Evolutionary conservation across 2,888 invertebrate genomes (phyloP), one percentile per base, ranked within the genome.

Genomic region (Drosophila kuntzei): DNA sequence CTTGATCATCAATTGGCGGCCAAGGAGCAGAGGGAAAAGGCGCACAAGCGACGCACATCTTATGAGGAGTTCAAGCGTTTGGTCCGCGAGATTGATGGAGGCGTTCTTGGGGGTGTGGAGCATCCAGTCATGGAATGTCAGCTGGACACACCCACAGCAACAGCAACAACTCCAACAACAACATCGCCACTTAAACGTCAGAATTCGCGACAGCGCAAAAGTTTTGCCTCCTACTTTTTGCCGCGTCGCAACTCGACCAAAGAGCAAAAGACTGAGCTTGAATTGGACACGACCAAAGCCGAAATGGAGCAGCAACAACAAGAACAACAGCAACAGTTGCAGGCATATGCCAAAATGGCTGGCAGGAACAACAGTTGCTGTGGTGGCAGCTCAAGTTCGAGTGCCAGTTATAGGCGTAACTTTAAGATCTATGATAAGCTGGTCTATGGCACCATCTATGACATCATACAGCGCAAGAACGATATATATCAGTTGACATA

Each of bases 11-110:
- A 91, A 66, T 75, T 90, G 71, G 80, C 87, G 75, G 80, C 88
- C 63, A 85, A 91, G 71, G 91, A 92, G 66, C 89, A 92, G 61
- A 80, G 85, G 44, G 91, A 87, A 71, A 92, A 92, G 69, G 91
- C 91, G 43, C 91, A 91, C 62, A 89, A 90, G 63, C 91, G 92
- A 25, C 90, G 92, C 67, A 93, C 93, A 76, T 93, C 92, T 9
- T 92, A 92, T 69, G 92, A 92, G 73, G 92, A 92, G 80, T 93
- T 92, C 64, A 93, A 93, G 72, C 91, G 90, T 64, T 85, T 92
- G 60, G 91, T 92, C 50, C 89, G 90, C 71, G 92, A 92, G 71
- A 90, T 90, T 65, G 91, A 92, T 62, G 79, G 68, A 58, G 72
- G 61, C 49, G 65, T 57, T 16, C 39, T 53, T 29, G 70, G 58